Percentiles rank a stretch among this genome's conserved stretches.
Conservation (phyloP, 2,797 vertebrate genomes). For the Myiothlypis chrysogaster region DNA sequence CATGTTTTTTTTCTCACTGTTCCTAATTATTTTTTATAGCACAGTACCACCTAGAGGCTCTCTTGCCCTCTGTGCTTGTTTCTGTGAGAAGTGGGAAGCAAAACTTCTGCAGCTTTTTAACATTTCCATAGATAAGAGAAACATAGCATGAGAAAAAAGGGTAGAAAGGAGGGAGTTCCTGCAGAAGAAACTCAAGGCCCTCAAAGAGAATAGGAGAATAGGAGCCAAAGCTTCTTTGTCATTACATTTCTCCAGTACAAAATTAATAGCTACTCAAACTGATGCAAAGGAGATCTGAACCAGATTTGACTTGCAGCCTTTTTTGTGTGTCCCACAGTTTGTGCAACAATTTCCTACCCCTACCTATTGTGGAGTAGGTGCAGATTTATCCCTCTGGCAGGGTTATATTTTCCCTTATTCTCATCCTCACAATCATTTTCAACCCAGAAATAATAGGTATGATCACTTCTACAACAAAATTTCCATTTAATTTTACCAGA, state of each 20-base stretch:
- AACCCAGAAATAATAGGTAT: not conserved
- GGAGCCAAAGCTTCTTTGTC: not conserved
- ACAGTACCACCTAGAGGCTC: constrained; percentile 51
- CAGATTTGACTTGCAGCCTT: not conserved
- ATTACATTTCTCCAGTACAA: not conserved
- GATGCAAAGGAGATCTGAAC: not conserved
- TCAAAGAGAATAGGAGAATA: not conserved
- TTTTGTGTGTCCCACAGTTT: not conserved
- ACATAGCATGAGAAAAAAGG: not conserved
- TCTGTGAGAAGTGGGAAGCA: not conserved
- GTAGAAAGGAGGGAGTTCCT: not conserved
- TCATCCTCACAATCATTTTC: not conserved
- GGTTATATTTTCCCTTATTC: not conserved
- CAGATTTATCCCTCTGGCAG: not conserved
- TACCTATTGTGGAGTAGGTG: not conserved
- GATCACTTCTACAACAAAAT: not conserved
- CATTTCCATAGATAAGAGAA: not conserved
- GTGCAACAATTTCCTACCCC: not conserved
- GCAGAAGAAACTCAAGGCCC: not conserved
- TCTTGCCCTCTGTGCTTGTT: not conserved
- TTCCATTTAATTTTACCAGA: not conserved
- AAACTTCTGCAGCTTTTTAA: not conserved
- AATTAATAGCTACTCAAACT: not conserved
- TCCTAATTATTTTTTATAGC: constrained; percentile 25
- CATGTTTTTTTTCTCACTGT: not conserved